These are phyloP conservation scores for Enteromius radiatus DNA, from an alignment of 2,797 vertebrate species.

Conservation along the genomic window DNA sequence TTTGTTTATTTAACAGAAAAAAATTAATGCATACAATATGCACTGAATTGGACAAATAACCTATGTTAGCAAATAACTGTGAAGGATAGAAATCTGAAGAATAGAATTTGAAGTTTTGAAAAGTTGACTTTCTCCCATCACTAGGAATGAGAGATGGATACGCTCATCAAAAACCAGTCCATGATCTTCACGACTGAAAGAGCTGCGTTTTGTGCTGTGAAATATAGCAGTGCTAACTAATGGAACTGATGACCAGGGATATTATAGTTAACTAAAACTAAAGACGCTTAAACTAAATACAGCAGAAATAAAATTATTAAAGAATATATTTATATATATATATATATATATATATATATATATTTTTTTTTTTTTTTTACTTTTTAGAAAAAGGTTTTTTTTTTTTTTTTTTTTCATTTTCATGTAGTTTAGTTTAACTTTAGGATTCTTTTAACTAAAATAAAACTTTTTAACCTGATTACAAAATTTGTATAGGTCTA, in stretches of 20 bases:
- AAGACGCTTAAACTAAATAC: not conserved
- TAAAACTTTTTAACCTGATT: not conserved
- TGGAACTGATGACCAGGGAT: not conserved
- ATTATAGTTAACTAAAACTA: not conserved
- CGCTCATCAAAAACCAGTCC: not conserved
- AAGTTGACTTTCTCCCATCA: not conserved
- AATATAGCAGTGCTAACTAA: constrained; percentile 60
- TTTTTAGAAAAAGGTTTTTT: not conserved
- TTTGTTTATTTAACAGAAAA: too few relatives aligned
- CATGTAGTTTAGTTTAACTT: not conserved
- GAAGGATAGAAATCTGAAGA: not conserved
- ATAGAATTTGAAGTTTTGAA: not conserved
- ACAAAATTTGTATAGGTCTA: too few relatives aligned
- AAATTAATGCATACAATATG: not conserved
- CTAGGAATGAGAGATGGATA: constrained; percentile 39
- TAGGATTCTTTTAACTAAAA: not conserved
- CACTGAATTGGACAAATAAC: not conserved
- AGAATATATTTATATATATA: too few relatives aligned
- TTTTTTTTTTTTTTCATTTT: not conserved
- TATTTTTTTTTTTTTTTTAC: too few relatives aligned
- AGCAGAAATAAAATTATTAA: not conserved
- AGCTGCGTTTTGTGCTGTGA: constrained; percentile 62
- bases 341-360: too few relatives aligned
- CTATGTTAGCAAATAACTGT: not conserved
- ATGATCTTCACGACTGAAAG: constrained; percentile 56